Conservation (phyloP, 1,140 invertebrate species). For the Cydia splendana region DNA sequence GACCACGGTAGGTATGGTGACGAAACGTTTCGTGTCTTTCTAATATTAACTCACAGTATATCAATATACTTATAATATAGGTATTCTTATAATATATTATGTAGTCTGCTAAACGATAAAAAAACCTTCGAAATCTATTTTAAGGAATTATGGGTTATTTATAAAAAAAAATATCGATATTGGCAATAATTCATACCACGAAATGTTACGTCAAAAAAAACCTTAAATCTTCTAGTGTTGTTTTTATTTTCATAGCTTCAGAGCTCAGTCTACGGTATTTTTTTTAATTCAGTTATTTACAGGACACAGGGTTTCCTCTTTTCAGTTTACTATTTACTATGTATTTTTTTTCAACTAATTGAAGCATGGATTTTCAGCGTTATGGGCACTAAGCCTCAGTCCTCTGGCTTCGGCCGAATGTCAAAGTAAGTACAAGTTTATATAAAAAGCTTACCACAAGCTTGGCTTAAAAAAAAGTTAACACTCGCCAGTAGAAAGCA, state of each 20-base stretch:
- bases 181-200: not conserved
- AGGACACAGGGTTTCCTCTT: slow-evolving; percentile 51
- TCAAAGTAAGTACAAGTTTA: slow-evolving; percentile 74
- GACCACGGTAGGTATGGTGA: slow-evolving; percentile 21
- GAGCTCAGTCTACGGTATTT: slow-evolving; percentile 58
- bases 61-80: too few species aligned
- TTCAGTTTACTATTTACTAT: slow-evolving; percentile 50
- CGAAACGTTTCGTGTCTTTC: slow-evolving; percentile 17
- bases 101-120: too few species aligned
- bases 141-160: not conserved
- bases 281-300: slow-evolving; percentile 65
- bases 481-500: slow-evolving; percentile 26
- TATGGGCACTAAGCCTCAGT: slow-evolving; percentile 77
- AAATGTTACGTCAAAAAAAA: slow-evolving; percentile 14
- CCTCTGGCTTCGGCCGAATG: slow-evolving; percentile 77
- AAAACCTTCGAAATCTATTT: too few species aligned
- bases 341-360: slow-evolving; percentile 64
- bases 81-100: not conserved
- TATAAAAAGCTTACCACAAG: slow-evolving; percentile 34
- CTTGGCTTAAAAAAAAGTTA: slow-evolving; percentile 31
- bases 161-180: not conserved
- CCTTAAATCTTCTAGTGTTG: slow-evolving; percentile 19
- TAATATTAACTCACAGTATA: not conserved
- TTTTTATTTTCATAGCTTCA: slow-evolving; percentile 21
- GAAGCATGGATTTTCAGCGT: slow-evolving; percentile 78